Conservation (phyloP, 2,888 invertebrate genomes). For the Actias luna region DNA sequence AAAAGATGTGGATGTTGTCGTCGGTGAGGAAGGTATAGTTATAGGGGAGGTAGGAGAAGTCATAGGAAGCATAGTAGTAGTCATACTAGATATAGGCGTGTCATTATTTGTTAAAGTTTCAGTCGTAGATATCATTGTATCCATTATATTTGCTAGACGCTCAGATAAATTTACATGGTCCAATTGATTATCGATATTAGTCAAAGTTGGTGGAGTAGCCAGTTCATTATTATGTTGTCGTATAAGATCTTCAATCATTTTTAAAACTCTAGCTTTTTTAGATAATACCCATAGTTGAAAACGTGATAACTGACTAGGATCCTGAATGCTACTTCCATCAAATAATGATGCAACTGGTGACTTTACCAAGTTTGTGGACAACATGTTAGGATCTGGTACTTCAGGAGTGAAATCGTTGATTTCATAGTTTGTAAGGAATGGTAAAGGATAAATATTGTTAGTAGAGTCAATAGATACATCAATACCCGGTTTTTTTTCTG, state of each 20-base stretch:
- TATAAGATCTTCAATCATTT: conserved; percentile 77
- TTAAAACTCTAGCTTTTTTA: conserved; percentile 73
- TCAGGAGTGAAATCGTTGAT: conserved; percentile 46
- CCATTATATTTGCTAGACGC: conserved; percentile 66
- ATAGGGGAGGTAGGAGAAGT: conserved; percentile 31
- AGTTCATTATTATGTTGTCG: conserved; percentile 71
- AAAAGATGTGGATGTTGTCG: conserved; percentile 30
- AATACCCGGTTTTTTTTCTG: conserved; percentile 26
- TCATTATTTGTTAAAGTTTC: conserved; percentile 39
- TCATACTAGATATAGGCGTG: conserved; percentile 29
- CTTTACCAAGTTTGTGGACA: conserved; percentile 30
- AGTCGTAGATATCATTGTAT: conserved; percentile 59
- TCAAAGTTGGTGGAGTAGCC: conserved; percentile 56
- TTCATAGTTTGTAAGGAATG: conserved; percentile 63
- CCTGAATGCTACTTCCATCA: conserved; percentile 43
- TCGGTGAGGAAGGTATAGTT: conserved; percentile 24
- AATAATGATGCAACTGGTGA: conserved; percentile 32
- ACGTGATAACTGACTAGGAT: conserved; percentile 60
- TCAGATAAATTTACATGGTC: conserved; percentile 56
- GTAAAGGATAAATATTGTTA: conserved; percentile 52
- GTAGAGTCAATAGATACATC: conserved; percentile 34
- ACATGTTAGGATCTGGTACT: conserved; percentile 24
- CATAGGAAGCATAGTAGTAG: conserved; percentile 28
- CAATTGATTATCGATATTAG: conserved; percentile 51
- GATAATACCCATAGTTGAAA: conserved; percentile 71